These are phyloP conservation scores for Sebastes diploproa DNA, from an alignment of 2,797 vertebrate genomes.

Conservation along the genomic window DNA sequence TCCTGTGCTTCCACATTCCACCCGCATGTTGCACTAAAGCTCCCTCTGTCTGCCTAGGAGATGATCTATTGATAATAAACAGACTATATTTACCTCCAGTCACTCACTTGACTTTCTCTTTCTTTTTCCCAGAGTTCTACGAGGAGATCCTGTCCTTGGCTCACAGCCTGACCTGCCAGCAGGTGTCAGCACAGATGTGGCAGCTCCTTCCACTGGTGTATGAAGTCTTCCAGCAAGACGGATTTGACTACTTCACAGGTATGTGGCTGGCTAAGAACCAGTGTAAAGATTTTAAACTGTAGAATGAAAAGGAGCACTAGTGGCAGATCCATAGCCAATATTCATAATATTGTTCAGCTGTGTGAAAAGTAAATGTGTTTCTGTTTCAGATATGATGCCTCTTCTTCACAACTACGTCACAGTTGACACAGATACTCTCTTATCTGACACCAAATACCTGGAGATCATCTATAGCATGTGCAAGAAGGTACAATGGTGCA, in stretches of 20 bases:
- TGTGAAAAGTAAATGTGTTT: constrained; percentile 15
- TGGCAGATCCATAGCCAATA: background rate
- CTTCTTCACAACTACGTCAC: constrained; percentile 99
- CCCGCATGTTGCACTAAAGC: background rate
- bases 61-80: background rate
- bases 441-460: constrained; percentile 98
- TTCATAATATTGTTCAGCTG: background rate
- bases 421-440: constrained; percentile 95
- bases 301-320: background rate
- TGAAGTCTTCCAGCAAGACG: constrained; percentile 98
- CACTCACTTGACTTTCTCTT: background rate
- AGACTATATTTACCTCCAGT: background rate
- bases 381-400: constrained; percentile 96
- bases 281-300: background rate
- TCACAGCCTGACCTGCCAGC: constrained; percentile 98
- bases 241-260: constrained; percentile 99
- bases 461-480: constrained; percentile 99
- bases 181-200: constrained; percentile 99
- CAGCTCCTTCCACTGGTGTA: constrained; percentile 97
- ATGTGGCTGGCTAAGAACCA: background rate
- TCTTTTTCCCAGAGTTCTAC: constrained; percentile 89
- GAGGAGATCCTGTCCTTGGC: constrained; percentile 99
- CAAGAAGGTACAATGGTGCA: constrained; percentile 89
- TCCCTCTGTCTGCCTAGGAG: background rate
- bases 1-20: constrained; percentile 42